These are phyloP conservation scores for Acleris cristana DNA, from an alignment of 2,888 invertebrate genomes.

Conservation along the genomic window DNA sequence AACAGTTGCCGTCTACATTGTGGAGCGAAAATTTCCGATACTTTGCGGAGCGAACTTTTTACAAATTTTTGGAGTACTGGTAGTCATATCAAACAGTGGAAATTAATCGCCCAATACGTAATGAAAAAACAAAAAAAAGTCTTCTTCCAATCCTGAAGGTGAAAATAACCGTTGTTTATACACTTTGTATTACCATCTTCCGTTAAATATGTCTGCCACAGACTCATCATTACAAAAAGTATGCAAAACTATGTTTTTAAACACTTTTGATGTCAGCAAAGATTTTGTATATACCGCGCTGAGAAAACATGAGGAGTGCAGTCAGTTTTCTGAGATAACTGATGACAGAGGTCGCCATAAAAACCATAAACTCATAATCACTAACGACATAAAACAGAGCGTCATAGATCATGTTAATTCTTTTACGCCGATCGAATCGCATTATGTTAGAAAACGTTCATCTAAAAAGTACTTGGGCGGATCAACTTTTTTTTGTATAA, in stretches of 20 bases:
- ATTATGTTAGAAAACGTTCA: no score
- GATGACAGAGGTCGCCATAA: conserved; percentile 26
- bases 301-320: conserved; percentile 12
- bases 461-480: no score
- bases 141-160: not conserved
- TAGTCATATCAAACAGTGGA: conserved; percentile 1
- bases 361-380: no score
- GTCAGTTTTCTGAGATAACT: conserved; percentile 20
- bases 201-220: not conserved
- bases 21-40: no score
- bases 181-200: conserved; percentile 3
- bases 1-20: not conserved
- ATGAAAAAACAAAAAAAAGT: not conserved
- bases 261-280: conserved; percentile 23
- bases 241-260: conserved; percentile 32
- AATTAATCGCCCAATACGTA: not conserved
- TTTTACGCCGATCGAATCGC: no score
- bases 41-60: not conserved
- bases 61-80: conserved; percentile 1
- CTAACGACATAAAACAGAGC: no score
- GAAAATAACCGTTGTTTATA: not conserved
- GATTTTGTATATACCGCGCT: conserved; percentile 27
- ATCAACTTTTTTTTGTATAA: no score
- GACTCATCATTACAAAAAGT: conserved; percentile 8
- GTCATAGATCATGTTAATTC: no score